Evolutionary conservation across 1,140 invertebrate genomes (phyloP).

Genomic region (Magallana ariakensis): DNA sequence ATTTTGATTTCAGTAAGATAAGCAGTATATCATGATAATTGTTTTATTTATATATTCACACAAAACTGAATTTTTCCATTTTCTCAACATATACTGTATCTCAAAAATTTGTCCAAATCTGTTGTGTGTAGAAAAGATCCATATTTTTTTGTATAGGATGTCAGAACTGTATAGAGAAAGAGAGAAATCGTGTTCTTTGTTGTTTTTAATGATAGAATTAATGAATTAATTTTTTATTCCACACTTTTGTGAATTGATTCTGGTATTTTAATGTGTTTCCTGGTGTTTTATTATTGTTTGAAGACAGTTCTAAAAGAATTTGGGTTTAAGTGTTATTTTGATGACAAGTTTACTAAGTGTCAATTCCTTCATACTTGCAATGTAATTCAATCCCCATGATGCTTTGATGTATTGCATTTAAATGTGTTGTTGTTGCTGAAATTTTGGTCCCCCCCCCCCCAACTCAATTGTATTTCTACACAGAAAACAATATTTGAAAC

Average conservation of each 20-base stretch:
- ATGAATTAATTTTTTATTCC: neutral
- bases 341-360: too few species aligned
- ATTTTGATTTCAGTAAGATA: neutral
- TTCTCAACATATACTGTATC: neutral
- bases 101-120: neutral
- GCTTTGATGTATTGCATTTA: too few species aligned
- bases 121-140: neutral
- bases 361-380: too few species aligned
- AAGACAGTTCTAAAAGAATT: neutral
- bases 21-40: too few species aligned
- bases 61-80: neutral
- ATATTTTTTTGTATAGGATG: too few species aligned
- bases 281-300: conserved; percentile 15
- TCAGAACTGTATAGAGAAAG: neutral
- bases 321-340: neutral
- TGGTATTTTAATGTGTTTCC: conserved; percentile 14
- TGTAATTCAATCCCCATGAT: too few species aligned
- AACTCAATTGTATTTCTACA: too few species aligned
- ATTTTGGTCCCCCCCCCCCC: too few species aligned
- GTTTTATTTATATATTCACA: neutral
- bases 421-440: too few species aligned
- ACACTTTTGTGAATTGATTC: conserved; percentile 4
- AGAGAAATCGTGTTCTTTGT: neutral
- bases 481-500: too few species aligned
- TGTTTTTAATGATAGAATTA: conserved; percentile 21